Conservation (phyloP, 2,113 vertebrate genomes). For the Tachycineta bicolor region DNA sequence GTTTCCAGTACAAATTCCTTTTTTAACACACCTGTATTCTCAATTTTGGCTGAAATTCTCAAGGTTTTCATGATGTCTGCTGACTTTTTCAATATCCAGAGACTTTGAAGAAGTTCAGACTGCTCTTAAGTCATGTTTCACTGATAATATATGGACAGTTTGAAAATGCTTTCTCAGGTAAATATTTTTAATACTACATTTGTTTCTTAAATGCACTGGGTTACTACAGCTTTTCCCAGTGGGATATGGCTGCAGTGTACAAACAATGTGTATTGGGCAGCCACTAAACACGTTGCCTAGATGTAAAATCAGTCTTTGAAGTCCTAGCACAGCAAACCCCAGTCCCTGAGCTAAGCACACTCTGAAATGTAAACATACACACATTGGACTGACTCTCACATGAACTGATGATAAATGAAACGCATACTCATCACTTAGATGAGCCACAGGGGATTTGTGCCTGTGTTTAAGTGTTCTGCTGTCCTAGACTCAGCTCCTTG, state of each 20-base stretch:
- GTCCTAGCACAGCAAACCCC: background rate
- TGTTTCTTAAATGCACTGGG: background rate
- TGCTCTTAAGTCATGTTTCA: background rate
- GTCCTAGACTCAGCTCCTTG: background rate
- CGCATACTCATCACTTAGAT: accelerated
- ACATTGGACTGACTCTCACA: accelerated
- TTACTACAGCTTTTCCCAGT: background rate
- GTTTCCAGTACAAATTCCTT: background rate
- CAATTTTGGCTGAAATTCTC: background rate
- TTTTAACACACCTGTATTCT: background rate
- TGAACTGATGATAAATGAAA: background rate
- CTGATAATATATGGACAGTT: background rate
- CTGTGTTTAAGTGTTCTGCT: background rate
- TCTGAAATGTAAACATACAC: background rate
- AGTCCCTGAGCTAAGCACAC: background rate
- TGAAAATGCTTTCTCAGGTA: background rate
- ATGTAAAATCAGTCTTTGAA: background rate
- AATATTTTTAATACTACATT: background rate
- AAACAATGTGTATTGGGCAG: background rate
- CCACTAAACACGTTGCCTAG: accelerated
- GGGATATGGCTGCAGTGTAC: background rate
- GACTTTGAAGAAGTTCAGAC: background rate
- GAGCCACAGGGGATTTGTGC: background rate
- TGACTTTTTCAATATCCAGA: background rate
- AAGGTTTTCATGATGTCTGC: background rate